These are phyloP conservation scores for Cebus imitator DNA, from an alignment of 2,113 vertebrate genomes.

Conservation along the genomic window DNA sequence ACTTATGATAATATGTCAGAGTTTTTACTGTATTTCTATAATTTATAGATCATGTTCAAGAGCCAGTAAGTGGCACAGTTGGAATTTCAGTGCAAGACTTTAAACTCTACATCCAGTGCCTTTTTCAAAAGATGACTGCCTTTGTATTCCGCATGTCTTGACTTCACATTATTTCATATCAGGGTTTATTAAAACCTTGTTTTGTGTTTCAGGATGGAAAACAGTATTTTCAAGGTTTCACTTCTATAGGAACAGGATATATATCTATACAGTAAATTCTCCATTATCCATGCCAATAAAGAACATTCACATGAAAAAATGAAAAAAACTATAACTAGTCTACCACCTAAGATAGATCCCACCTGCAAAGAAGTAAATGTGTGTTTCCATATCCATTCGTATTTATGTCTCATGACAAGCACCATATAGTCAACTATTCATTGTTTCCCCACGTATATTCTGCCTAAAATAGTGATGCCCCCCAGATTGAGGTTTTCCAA, in stretches of 20 bases:
- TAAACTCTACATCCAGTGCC: background rate
- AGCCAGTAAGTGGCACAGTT: background rate
- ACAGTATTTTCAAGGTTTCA: background rate
- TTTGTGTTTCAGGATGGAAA: background rate
- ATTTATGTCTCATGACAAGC: background rate
- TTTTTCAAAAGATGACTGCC: background rate
- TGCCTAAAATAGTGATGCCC: background rate
- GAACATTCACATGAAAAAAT: background rate
- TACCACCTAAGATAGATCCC: background rate
- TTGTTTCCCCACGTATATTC: background rate
- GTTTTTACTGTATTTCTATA: background rate
- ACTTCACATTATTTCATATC: constrained; percentile 18
- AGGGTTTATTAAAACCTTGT: background rate
- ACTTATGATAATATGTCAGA: background rate
- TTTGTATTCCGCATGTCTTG: background rate
- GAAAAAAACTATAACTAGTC: background rate
- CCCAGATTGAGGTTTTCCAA: background rate
- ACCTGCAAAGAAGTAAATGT: background rate
- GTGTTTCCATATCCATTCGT: background rate
- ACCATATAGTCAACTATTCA: background rate
- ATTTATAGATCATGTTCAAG: background rate
- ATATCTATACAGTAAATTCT: background rate
- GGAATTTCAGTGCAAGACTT: constrained; percentile 7
- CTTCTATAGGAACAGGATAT: background rate
- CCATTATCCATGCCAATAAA: background rate